Base-by-base conservation (phyloP, 2,797 vertebrate species). In the Crossoptilon crossoptilon region DNA sequence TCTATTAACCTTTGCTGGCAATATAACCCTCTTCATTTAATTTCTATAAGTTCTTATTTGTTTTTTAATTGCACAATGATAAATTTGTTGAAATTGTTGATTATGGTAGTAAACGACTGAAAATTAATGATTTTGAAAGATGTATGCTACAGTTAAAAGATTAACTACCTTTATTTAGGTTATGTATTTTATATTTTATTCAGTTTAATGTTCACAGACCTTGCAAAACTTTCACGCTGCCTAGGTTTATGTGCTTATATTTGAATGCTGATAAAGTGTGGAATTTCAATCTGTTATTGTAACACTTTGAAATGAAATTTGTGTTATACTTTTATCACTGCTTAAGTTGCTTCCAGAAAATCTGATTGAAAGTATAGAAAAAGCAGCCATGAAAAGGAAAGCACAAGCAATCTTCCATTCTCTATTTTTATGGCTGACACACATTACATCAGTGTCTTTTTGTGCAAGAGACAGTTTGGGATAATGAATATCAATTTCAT, bases 401-500 rank as follows among this genome's bases (percentile, higher is more conserved):
- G 76, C 0, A 0, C 60, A 93, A 85, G 88, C 87, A 93, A 75
- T 93, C 87, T 96, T 92, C 92, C 84, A 73, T 94, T 92, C 76
- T 87, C 87, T 75, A 17, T 76, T 84, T 84, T 95, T 93, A 93
- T 70, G 73, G 60, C 88, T 92, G 88, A 95, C 93, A 95, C 82
- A 35, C 81, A 95, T 92, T 96, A 93, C 81, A 96, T 93, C 93
- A 87, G 87, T 94, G 88, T 90, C 94, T 91, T 93, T 95, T 95
- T 91, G 84, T 95, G 76, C 76, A 89, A 80, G 59, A 95, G 92
- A 48, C 69, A 92, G 73, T 78, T 87, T 91, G 60, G 70, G 67
- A 89, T 95, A 95, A 96, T 96, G 96, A 96, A 95, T 92, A 94
- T 79, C 94, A 94, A 95, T 96, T 96, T 96, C 96, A 94, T 95